Evolutionary conservation across 2,888 invertebrate genomes (phyloP), one percentile per base, ranked within the genome.

Genomic region (Polydrusus pterygomalis): DNA sequence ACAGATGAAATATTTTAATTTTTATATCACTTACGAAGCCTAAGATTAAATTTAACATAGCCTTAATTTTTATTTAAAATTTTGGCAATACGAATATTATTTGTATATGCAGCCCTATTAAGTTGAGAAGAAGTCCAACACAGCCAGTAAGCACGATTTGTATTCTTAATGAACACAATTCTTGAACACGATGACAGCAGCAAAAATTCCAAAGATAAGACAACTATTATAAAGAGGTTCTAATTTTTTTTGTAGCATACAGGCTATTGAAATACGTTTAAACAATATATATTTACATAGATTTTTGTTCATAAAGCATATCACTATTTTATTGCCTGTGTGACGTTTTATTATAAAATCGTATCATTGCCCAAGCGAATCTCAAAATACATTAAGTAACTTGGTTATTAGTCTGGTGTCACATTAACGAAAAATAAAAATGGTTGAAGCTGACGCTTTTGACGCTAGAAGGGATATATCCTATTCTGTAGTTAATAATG

Each of bases 401-500:
- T n/a, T 34, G 8, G 17, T 45, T 13, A 45, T 45, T 40, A 10
- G 34, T n/a, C 13, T 17, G 9, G 3, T 8, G 6, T 17, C 2
- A 47, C 1, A 7, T 34, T 7, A 34, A 34, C 7, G 6, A 13
- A n/a, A 43, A 47, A 56, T 56, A 13, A n/a, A 43, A 47, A 56
- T 56, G 56, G 30, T 6, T 0, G 34, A 56, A 20, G 30, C 9
- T 30, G 56, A 56, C 11, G 6, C 9, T 56, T 10, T 13, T 25
- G 15, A 34, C 34, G 9, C 34, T 2, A 34, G 34, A 34, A n/a
- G 15, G 34, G 56, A 56, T 34, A 56, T 56, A 5, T 8, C 30
- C 30, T 56, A 56, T 34, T 15, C 56, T 2, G 56, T 15, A 15
- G 56, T 56, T 15, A 34, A 56, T n/a, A 34, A 56, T 34, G 56